Percentiles rank a stretch among this genome's conserved stretches.
Conservation (phyloP, 2,888 invertebrate genomes). For the Frankliniella intonsa region DNA sequence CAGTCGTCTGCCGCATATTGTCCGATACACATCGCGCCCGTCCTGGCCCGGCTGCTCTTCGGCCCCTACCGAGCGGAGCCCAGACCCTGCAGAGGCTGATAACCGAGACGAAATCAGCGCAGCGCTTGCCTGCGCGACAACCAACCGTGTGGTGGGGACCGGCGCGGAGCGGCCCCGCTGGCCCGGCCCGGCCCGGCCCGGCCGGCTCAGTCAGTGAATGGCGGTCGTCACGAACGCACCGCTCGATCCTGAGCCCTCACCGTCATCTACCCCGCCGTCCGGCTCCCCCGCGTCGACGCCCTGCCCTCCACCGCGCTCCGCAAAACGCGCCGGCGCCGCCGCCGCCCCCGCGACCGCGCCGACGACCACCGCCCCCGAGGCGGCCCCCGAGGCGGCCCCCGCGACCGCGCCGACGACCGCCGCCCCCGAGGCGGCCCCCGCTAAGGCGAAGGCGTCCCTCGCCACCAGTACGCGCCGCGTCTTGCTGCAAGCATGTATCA, state of each 20-base stretch:
- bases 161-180: background rate
- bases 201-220: background rate
- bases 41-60: background rate
- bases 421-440: background rate
- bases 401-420: background rate
- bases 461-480: background rate
- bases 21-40: background rate
- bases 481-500: background rate
- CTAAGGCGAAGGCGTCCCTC: background rate
- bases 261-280: background rate
- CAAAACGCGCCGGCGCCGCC: background rate
- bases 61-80: conserved; percentile 33
- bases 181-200: background rate
- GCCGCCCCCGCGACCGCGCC: background rate
- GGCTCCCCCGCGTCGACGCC: background rate
- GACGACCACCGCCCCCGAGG: background rate
- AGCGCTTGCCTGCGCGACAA: too few species aligned
- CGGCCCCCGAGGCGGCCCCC: background rate
- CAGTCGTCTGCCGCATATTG: background rate
- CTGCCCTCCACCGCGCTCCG: background rate
- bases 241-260: background rate
- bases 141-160: background rate
- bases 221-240: background rate
- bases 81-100: conserved; percentile 27
- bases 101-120: background rate